Conservation (phyloP, 1,140 invertebrate genomes). For the Sinonovacula constricta region DNA sequence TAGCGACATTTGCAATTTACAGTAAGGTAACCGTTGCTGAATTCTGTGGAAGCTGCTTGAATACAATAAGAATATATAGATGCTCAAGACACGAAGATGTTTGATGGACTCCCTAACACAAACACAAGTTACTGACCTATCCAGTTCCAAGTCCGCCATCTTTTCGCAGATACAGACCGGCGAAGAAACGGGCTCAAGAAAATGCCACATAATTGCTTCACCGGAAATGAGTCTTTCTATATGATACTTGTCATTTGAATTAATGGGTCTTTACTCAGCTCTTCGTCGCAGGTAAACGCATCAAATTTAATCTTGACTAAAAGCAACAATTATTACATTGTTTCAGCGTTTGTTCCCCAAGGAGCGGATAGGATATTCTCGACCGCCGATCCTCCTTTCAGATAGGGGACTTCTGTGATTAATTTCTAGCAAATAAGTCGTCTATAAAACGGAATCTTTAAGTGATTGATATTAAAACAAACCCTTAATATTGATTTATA, state of each 20-base stretch:
- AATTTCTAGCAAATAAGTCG: slow-evolving; percentile 35
- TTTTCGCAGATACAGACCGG: too few species aligned
- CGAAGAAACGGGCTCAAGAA: neutral
- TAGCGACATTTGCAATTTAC: too few species aligned
- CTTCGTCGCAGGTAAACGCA: slow-evolving; percentile 14
- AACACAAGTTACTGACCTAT: too few species aligned
- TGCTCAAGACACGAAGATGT: too few species aligned
- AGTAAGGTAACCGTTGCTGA: too few species aligned
- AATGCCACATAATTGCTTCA: too few species aligned
- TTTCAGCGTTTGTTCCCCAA: neutral
- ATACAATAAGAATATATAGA: too few species aligned
- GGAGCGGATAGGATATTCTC: neutral
- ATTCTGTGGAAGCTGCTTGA: too few species aligned
- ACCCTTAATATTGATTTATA: slow-evolving; percentile 22
- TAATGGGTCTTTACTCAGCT: slow-evolving; percentile 40
- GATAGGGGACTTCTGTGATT: slow-evolving; percentile 37
- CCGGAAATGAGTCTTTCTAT: slow-evolving; percentile 43
- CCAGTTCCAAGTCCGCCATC: too few species aligned
- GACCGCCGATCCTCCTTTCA: slow-evolving; percentile 26
- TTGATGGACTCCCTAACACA: too few species aligned
- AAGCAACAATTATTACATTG: slow-evolving; percentile 37
- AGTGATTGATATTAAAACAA: slow-evolving; percentile 37
- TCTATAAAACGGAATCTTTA: slow-evolving; percentile 17
- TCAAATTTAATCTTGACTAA: slow-evolving; percentile 48
- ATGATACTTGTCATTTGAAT: slow-evolving; percentile 45